These are phyloP conservation scores for Dissostichus mawsoni DNA, from an alignment of 2,113 vertebrate genomes.

Conservation along the genomic window DNA sequence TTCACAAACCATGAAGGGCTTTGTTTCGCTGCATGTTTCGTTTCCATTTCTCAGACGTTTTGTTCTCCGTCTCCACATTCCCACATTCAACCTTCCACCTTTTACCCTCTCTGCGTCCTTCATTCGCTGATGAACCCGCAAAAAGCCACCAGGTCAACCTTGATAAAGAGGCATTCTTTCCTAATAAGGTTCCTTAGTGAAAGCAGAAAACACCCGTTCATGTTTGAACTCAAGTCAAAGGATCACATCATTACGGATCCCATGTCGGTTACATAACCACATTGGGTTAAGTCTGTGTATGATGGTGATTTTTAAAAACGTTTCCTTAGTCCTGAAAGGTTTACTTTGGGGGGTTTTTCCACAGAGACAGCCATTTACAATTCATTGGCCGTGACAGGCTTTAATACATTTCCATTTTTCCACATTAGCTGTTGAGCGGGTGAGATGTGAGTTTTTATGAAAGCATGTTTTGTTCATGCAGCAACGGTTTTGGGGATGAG, in stretches of 20 bases:
- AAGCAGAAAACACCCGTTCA: background rate
- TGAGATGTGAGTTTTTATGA: constrained; percentile 67
- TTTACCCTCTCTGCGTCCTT: constrained; percentile 33
- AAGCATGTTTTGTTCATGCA: constrained; percentile 72
- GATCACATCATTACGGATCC: background rate
- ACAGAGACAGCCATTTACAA: constrained; percentile 25
- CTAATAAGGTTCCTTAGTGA: constrained; percentile 26
- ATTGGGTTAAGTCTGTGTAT: background rate
- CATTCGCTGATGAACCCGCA: constrained; percentile 67
- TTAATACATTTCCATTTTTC: constrained; percentile 52
- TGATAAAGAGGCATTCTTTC: constrained; percentile 69
- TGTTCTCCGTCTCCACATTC: constrained; percentile 46
- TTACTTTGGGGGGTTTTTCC: constrained; percentile 26
- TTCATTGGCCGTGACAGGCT: constrained; percentile 26
- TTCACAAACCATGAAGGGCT: constrained; percentile 34
- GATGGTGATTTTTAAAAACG: background rate
- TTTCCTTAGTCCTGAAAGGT: background rate
- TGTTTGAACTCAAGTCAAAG: background rate
- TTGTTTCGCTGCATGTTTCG: constrained; percentile 39
- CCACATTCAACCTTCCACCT: constrained; percentile 62
- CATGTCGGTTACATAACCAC: background rate
- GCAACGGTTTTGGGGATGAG: constrained; percentile 67
- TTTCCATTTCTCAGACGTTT: constrained; percentile 10
- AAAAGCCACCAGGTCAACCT: constrained; percentile 49
- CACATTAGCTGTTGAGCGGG: constrained; percentile 39